Conservation (phyloP, 2,888 invertebrate species). For the Cryptocheilus praepositus region DNA sequence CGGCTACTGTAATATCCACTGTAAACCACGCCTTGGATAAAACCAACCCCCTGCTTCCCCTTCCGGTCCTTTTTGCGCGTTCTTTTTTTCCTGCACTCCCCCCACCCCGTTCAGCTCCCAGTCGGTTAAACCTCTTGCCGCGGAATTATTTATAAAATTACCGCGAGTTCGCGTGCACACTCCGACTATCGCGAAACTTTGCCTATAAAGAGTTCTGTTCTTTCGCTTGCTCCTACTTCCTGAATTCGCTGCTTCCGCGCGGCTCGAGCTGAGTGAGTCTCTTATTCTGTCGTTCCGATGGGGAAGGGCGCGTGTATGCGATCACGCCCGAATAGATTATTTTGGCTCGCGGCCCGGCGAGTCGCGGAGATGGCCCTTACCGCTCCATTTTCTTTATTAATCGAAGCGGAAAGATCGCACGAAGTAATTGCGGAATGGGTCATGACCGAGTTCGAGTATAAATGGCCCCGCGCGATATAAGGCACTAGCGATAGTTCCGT, state of each 20-base stretch:
- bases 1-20: constrained; percentile 54
- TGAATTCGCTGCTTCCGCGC: too few relatives aligned
- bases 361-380: constrained; percentile 24
- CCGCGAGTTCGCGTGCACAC: constrained; percentile 16
- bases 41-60: constrained; percentile 31
- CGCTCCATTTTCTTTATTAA: constrained; percentile 42
- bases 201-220: constrained; percentile 39
- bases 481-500: constrained; percentile 18
- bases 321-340: constrained; percentile 18
- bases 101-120: constrained; percentile 20
- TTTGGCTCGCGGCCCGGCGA: constrained; percentile 37
- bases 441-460: constrained; percentile 45
- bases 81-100: constrained; percentile 7
- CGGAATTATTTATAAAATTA: constrained; percentile 59
- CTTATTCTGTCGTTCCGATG: not conserved
- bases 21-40: constrained; percentile 59
- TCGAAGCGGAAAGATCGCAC: constrained; percentile 40
- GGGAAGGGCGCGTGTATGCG: not conserved
- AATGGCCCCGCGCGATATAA: constrained; percentile 31
- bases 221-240: not conserved
- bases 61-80: not conserved
- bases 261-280: not conserved
- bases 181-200: constrained; percentile 41
- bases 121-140: constrained; percentile 11
- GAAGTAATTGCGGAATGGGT: constrained; percentile 40